Evolutionary conservation across 2,113 vertebrate genomes (phyloP), one percentile per base, ranked within the genome.

Genomic region (Typhlomys cinereus): DNA sequence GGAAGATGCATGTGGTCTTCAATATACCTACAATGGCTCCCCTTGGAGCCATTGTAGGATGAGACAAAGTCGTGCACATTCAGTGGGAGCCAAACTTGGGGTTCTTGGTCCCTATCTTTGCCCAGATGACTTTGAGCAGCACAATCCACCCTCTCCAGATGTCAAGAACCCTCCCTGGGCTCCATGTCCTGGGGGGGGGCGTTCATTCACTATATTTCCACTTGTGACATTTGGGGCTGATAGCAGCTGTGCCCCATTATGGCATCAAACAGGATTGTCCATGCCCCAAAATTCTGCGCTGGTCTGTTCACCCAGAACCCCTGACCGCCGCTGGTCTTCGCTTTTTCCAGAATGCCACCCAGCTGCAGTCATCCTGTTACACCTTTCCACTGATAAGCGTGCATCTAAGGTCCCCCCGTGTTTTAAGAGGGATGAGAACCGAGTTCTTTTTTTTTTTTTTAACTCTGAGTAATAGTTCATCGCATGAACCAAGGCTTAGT

Each of bases 101-200:
- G n/a, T n/a, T 46, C 39, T 46, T 71, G 27, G 25, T 29, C 25
- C 25, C 67, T 66, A 1, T 48, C 20, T 50, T 27, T 44, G 36
- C 41, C 7, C 12, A 3, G 57, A 74, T 0, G 6, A 6, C n/a
- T n/a, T n/a, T n/a, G n/a, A n/a, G n/a, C n/a, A n/a, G 17, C 6
- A 8, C 27, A 69, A 11, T 34, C 59, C 5, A 17, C 50, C 5
- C 57, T 27, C 25, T 46, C 15, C 41, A n/a, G n/a, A 57, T 57
- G 50, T 39, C 75, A 57, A n/a, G 57, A 41, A 48, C n/a, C 21
- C 36, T 23, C 39, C 69, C 69, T 29, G 25, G 70, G 17, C 5
- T 29, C 41, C 6, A 71, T 46, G 70, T 46, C n/a, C n/a, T 4
- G 3, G n/a, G n/a, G n/a, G n/a, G n/a, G n/a, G n/a, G n/a, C n/a